A percentile compares a stretch with the other conserved stretches of the same genome.
Conservation (phyloP, 2,888 invertebrate species). For the Spodoptera picta region DNA sequence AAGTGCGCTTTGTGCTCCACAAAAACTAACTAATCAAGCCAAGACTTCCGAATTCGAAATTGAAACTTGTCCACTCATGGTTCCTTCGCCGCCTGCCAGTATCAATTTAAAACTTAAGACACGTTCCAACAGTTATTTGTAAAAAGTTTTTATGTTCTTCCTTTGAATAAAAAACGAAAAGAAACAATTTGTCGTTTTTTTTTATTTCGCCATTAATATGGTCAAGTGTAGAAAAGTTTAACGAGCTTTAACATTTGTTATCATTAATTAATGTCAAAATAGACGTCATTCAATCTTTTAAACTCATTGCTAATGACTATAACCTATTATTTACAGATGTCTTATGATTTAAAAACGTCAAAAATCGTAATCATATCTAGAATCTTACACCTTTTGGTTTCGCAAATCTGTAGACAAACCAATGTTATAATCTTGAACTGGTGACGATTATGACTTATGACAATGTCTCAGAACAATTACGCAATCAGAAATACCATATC, state of each 20-base stretch:
- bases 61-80: constrained; percentile 78
- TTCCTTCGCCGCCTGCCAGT: constrained; percentile 75
- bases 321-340: no score
- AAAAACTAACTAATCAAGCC: constrained; percentile 84
- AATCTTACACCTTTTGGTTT: no score
- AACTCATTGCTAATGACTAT: no score
- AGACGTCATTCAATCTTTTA: no score
- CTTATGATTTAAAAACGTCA: no score
- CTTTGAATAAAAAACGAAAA: constrained; percentile 22
- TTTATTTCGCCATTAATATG: not conserved
- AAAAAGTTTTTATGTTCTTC: constrained; percentile 30
- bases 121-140: constrained; percentile 36
- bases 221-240: constrained; percentile 6
- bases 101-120: constrained; percentile 58
- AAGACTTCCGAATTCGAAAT: constrained; percentile 77
- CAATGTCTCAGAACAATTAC: no score
- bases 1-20: constrained; percentile 77
- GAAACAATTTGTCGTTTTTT: constrained; percentile 21
- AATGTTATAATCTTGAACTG: no score
- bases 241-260: constrained; percentile 14
- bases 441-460: no score
- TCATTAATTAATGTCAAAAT: no score
- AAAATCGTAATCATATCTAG: no score
- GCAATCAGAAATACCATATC: no score
- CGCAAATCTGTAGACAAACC: no score